phyloP scores from a whole-genome alignment of 1,140 invertebrate genomes.

The Notospermus geniculatus region DNA sequence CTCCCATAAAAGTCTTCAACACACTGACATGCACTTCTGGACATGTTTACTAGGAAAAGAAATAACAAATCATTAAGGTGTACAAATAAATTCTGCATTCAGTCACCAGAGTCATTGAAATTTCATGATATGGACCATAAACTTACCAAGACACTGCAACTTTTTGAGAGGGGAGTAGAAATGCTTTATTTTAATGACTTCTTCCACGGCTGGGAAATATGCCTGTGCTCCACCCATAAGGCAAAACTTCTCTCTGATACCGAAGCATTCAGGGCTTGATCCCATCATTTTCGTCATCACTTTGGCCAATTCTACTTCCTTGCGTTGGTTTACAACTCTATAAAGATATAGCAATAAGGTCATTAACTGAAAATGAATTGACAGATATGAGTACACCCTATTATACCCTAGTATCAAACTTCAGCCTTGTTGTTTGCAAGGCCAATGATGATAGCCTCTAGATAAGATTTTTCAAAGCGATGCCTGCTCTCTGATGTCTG shows the following conservation, averaged over 20 bases:
- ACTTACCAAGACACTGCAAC: conserved; percentile 45
- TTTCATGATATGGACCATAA: neutral
- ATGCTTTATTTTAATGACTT: conserved; percentile 29
- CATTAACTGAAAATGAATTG: neutral
- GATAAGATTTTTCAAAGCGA: too few relatives aligned
- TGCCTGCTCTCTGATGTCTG: too few relatives aligned
- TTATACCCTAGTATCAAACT: neutral
- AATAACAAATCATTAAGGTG: conserved; percentile 1
- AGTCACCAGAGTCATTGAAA: neutral
- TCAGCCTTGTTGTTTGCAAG: too few relatives aligned
- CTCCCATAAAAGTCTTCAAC: conserved; percentile 35
- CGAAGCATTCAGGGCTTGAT: conserved; percentile 30
- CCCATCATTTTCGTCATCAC: conserved; percentile 36
- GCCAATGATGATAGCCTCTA: too few relatives aligned
- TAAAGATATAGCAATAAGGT: conserved; percentile 12
- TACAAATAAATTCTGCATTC: too few relatives aligned
- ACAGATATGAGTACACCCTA: too few relatives aligned
- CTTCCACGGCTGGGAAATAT: conserved; percentile 36
- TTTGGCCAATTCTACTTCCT: conserved; percentile 38
- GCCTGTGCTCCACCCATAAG: conserved; percentile 20
- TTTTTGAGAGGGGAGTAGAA: conserved; percentile 40
- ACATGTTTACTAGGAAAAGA: conserved; percentile 35
- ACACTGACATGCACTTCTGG: conserved; percentile 37
- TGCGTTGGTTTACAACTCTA: conserved; percentile 41
- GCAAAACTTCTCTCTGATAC: conserved; percentile 35